Conservation (phyloP, 2,888 invertebrate species). For the Acheta domesticus region DNA sequence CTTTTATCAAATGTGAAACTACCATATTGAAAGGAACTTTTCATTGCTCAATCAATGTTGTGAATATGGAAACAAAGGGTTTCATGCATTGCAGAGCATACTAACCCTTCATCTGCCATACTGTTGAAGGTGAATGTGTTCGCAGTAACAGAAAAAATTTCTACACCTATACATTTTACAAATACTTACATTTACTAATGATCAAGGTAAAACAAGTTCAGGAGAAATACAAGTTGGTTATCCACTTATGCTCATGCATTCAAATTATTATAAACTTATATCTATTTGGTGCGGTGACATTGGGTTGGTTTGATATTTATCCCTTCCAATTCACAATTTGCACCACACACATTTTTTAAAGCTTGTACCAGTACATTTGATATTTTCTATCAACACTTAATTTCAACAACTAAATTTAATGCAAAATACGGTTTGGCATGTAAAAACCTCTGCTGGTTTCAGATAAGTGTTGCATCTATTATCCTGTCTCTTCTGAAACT, state of each 20-base stretch:
- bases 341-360: constrained; percentile 30
- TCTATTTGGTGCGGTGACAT: constrained; percentile 27
- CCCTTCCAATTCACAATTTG: neutral
- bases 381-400: constrained; percentile 28
- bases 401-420: neutral
- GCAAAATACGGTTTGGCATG: neutral
- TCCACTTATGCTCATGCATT: constrained; percentile 24
- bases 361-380: constrained; percentile 31
- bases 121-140: neutral
- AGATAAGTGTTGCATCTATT: no score
- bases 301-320: constrained; percentile 8
- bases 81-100: neutral
- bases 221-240: constrained; percentile 8
- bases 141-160: neutral
- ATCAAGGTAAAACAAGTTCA: neutral
- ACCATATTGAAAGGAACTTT: neutral
- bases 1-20: neutral
- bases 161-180: neutral
- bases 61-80: neutral
- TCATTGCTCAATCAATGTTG: neutral
- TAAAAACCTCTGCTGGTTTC: neutral
- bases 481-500: no score
- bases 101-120: neutral
- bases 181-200: neutral
- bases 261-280: constrained; percentile 26